Conservation (phyloP, 2,113 vertebrate species). For the Tragelaphus strepsiceros region DNA sequence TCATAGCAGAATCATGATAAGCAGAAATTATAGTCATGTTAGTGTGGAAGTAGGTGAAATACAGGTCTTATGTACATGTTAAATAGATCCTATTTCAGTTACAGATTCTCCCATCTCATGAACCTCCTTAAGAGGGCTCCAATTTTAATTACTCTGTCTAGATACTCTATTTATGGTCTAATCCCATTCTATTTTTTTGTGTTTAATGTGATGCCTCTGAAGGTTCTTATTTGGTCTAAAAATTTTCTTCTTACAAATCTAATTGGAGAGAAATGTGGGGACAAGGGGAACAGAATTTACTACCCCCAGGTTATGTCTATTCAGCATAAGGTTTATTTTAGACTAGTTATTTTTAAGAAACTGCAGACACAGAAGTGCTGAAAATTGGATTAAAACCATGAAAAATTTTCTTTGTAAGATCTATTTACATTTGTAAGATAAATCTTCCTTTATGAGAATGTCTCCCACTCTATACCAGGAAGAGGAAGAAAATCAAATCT, state of each 20-base stretch:
- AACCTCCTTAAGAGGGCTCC: background rate
- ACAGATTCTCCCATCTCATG: background rate
- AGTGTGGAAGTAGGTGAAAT: background rate
- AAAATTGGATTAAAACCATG: background rate
- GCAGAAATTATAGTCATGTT: background rate
- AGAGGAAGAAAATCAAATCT: background rate
- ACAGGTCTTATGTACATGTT: background rate
- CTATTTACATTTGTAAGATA: background rate
- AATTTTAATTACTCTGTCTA: background rate
- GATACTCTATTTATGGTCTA: background rate
- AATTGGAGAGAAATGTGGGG: background rate
- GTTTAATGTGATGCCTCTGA: background rate
- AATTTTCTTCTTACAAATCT: background rate
- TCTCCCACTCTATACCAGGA: background rate
- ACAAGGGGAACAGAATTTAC: background rate
- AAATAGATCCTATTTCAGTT: background rate
- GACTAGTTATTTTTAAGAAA: background rate
- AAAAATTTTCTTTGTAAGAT: background rate
- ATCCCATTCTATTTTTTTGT: background rate
- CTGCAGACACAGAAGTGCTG: background rate
- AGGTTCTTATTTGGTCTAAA: background rate
- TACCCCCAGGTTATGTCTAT: background rate
- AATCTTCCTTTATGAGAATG: background rate
- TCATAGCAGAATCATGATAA: background rate
- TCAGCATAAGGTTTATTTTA: background rate